Conservation (phyloP, 2,797 vertebrate species). For the Lepilemur ruficaudatus region DNA sequence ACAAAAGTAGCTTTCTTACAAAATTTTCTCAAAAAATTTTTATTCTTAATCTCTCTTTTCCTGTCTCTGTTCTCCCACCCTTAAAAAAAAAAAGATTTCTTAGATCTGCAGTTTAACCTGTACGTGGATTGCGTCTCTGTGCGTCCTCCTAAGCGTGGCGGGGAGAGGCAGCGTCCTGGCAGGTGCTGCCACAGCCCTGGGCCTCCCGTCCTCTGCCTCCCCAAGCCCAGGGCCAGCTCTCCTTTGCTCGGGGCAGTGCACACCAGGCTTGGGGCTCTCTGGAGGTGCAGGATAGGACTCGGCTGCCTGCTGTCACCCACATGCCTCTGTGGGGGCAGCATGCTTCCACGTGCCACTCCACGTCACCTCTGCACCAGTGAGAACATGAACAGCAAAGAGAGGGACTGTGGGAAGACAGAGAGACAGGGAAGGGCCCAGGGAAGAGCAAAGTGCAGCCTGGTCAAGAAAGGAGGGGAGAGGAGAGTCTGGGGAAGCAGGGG, state of each 20-base stretch:
- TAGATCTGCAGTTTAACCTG: background rate
- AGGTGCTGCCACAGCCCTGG: background rate
- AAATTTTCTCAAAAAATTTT: background rate
- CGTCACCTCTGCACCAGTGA: background rate
- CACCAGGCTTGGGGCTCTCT: background rate
- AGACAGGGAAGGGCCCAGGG: background rate
- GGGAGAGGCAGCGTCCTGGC: background rate
- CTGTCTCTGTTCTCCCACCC: background rate
- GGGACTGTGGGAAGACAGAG: background rate
- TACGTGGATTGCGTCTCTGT: no score
- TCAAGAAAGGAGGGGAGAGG: background rate
- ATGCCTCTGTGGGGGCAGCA: rapidly evolving
- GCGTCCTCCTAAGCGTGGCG: background rate
- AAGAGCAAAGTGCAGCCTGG: no score
- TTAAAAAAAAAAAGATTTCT: background rate
- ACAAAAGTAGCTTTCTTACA: background rate
- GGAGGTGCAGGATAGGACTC: background rate
- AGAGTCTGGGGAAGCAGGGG: no score
- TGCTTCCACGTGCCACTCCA: background rate
- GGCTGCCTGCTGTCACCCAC: background rate
- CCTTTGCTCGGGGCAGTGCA: background rate
- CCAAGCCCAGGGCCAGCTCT: background rate
- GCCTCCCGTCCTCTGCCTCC: rapidly evolving
- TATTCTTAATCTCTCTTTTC: background rate
- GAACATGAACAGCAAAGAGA: background rate